Evolutionary conservation across 2,797 vertebrate species (phyloP).

Genomic region (Mico argentatus): DNA sequence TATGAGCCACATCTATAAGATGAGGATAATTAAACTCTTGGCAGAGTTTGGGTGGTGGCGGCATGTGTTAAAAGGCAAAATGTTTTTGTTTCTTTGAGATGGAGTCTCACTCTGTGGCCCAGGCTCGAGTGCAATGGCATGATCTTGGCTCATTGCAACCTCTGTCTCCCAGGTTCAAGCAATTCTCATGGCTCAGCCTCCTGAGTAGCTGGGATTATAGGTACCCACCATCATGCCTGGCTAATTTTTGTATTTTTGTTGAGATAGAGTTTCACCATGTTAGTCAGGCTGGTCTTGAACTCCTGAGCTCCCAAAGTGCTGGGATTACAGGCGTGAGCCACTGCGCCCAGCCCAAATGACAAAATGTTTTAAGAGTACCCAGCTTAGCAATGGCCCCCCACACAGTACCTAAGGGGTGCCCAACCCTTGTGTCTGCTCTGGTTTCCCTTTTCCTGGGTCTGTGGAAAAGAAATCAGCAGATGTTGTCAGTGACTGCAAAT

Average conservation of each 20-base stretch:
- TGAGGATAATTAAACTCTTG: neutral
- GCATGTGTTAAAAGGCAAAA: neutral
- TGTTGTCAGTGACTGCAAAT: conserved; percentile 36
- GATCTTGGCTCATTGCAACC: neutral
- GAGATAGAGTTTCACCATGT: neutral
- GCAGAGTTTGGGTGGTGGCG: neutral
- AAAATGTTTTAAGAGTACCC: neutral
- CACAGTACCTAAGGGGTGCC: neutral
- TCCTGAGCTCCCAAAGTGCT: neutral
- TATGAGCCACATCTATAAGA: neutral
- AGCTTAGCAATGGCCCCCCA: neutral
- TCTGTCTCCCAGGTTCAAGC: neutral
- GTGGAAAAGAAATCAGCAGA: conserved; percentile 26
- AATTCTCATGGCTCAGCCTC: neutral
- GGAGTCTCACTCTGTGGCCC: neutral
- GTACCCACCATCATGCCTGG: neutral
- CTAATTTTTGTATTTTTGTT: neutral
- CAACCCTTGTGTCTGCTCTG: neutral
- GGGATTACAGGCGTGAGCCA: neutral
- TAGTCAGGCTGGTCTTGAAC: neutral
- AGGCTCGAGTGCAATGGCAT: neutral
- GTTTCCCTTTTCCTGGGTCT: neutral
- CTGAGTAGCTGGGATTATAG: neutral
- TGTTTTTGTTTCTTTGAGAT: neutral
- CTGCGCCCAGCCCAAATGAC: neutral